Percentiles rank a stretch among this genome's conserved stretches.
Conservation (phyloP, 2,113 vertebrate species). For the Lophius piscatorius region DNA sequence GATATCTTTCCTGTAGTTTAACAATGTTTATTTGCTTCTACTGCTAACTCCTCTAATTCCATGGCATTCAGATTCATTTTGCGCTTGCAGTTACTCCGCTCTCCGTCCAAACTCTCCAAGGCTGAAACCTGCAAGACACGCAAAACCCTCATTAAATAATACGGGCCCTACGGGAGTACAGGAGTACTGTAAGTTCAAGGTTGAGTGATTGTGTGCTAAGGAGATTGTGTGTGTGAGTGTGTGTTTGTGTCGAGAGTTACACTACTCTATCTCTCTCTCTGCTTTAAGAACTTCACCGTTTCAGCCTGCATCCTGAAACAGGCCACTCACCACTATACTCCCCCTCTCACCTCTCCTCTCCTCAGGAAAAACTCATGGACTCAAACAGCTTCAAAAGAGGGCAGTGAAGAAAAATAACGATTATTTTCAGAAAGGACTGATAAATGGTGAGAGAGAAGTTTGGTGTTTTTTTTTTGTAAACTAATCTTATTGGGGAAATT, state of each 20-base stretch:
- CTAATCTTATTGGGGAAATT: constrained; percentile 49
- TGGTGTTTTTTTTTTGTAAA: constrained; percentile 69
- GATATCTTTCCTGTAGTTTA: no score
- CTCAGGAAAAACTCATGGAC: constrained; percentile 49
- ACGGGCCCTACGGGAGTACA: constrained; percentile 49
- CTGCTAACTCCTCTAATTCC: no score
- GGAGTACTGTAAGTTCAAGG: constrained; percentile 45
- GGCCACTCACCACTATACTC: constrained; percentile 45
- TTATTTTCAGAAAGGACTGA: constrained; percentile 56
- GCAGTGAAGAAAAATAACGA: constrained; percentile 53
- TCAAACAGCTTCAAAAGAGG: constrained; percentile 42
- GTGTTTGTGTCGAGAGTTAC: constrained; percentile 33
- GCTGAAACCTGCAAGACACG: no score
- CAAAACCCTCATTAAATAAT: constrained; percentile 27
- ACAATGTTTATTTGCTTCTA: no score
- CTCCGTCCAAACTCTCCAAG: no score
- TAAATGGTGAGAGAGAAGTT: constrained; percentile 54
- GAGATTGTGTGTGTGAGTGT: constrained; percentile 25
- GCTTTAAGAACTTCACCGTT: constrained; percentile 69
- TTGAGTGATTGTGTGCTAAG: constrained; percentile 70
- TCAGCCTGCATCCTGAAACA: constrained; percentile 63
- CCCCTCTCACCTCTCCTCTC: constrained; percentile 42
- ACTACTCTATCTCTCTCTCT: constrained; percentile 34
- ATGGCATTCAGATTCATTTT: no score
- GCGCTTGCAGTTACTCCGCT: no score